Percentiles rank a stretch among this genome's conserved stretches.
These are phyloP conservation scores for Drosophila prostipennis DNA, from an alignment of 2,888 invertebrate genomes.

Conservation along the genomic window DNA sequence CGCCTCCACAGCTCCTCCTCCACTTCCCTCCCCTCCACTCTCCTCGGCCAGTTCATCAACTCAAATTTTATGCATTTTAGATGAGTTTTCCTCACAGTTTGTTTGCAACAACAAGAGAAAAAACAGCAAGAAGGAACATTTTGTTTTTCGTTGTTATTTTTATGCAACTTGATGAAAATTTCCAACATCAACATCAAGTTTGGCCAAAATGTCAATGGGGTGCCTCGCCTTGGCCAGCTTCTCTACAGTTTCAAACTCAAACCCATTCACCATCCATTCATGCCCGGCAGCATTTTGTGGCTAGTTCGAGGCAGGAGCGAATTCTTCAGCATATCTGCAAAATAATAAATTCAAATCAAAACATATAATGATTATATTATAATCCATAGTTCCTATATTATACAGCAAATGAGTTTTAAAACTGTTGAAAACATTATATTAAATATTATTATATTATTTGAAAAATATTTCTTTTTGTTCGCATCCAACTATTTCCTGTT, in stretches of 20 bases:
- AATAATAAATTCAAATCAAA: background rate
- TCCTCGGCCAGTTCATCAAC: constrained; percentile 76
- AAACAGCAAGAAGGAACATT: constrained; percentile 31
- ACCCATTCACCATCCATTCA: constrained; percentile 37
- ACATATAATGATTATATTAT: too few relatives aligned
- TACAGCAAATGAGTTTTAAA: background rate
- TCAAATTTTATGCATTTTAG: constrained; percentile 83
- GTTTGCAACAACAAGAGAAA: constrained; percentile 44
- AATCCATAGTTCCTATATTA: background rate
- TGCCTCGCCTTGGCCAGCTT: constrained; percentile 34
- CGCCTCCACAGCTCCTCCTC: constrained; percentile 11
- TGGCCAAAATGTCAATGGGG: constrained; percentile 77
- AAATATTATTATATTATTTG: too few relatives aligned
- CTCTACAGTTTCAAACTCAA: constrained; percentile 13
- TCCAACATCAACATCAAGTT: constrained; percentile 81
- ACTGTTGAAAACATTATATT: too few relatives aligned
- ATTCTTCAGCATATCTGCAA: background rate
- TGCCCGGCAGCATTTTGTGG: constrained; percentile 55
- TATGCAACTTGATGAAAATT: constrained; percentile 80
- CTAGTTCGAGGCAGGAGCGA: constrained; percentile 47
- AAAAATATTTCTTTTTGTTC: too few relatives aligned
- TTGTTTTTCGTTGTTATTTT: constrained; percentile 76
- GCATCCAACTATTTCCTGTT: too few relatives aligned
- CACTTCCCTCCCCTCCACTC: constrained; percentile 3
- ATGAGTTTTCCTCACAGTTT: constrained; percentile 79